Conservation (phyloP, 2,113 vertebrate species). For the Epinephelus moara region DNA sequence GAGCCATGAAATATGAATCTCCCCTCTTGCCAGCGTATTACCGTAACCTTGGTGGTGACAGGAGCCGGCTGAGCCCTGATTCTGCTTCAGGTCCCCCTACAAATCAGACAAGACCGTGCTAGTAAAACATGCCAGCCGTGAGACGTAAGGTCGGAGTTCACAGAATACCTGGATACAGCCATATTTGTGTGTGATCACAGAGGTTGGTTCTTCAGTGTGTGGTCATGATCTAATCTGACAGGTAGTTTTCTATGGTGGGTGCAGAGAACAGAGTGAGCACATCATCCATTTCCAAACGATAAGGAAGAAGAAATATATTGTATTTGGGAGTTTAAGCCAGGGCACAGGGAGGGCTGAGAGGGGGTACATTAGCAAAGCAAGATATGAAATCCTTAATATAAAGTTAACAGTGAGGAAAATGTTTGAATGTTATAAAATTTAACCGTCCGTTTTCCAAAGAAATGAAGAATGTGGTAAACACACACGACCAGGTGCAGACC, state of each 20-base stretch:
- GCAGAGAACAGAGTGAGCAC: neutral
- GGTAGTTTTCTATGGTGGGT: neutral
- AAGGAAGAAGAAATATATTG: neutral
- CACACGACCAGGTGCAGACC: too few relatives aligned
- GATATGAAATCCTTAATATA: neutral
- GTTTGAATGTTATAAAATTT: neutral
- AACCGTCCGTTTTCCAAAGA: neutral
- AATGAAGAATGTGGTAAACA: too few relatives aligned
- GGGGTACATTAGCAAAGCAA: neutral
- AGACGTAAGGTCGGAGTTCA: constrained; percentile 35
- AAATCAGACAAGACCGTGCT: constrained; percentile 27
- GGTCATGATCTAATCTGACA: constrained; percentile 30
- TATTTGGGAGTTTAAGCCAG: neutral
- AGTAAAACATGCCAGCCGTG: constrained; percentile 25
- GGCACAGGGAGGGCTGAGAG: neutral
- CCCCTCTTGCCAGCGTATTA: neutral
- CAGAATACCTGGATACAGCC: neutral
- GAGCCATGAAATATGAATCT: constrained; percentile 30
- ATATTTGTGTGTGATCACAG: neutral
- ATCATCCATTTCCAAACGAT: neutral
- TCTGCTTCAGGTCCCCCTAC: neutral
- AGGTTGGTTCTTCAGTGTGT: neutral
- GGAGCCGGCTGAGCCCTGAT: neutral
- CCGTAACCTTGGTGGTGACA: constrained; percentile 43
- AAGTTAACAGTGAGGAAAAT: neutral